These are phyloP conservation scores for Lepidochrysops patricia DNA, from an alignment of 2,888 invertebrate species.

Conservation along the genomic window DNA sequence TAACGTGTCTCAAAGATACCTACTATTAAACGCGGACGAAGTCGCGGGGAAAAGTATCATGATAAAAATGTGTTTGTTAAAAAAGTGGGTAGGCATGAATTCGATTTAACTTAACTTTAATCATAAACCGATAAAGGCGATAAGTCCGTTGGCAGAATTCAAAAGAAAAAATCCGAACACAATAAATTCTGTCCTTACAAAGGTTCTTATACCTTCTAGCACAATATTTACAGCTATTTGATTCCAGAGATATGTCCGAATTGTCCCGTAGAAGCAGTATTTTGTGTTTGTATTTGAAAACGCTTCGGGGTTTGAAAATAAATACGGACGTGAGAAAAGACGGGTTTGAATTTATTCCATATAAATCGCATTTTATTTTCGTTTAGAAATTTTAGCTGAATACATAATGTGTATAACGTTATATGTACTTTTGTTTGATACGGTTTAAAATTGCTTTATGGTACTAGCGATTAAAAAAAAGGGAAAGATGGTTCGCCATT, in stretches of 20 bases:
- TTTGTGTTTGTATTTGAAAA: constrained; percentile 9
- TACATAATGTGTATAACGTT: background rate
- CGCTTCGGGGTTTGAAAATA: constrained; percentile 8
- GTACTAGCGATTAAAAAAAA: too few species aligned
- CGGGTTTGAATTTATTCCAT: background rate
- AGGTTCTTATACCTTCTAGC: background rate
- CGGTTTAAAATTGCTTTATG: background rate
- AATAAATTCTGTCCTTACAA: background rate
- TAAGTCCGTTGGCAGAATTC: background rate
- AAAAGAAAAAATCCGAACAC: background rate
- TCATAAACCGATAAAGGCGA: too few species aligned
- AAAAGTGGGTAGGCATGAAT: too few species aligned
- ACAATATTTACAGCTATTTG: constrained; percentile 2
- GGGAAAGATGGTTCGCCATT: too few species aligned
- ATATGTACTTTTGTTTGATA: background rate
- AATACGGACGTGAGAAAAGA: background rate
- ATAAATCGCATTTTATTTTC: constrained; percentile 1
- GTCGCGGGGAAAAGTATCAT: too few species aligned
- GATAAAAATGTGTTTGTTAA: too few species aligned
- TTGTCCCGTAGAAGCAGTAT: constrained; percentile 6
- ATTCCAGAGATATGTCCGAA: constrained; percentile 4
- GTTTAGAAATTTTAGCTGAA: background rate
- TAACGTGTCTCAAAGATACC: too few species aligned
- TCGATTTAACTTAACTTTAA: too few species aligned
- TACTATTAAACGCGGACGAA: too few species aligned